These are phyloP conservation scores for Cettia cetti DNA, from an alignment of 2,113 vertebrate species.

Conservation along the genomic window DNA sequence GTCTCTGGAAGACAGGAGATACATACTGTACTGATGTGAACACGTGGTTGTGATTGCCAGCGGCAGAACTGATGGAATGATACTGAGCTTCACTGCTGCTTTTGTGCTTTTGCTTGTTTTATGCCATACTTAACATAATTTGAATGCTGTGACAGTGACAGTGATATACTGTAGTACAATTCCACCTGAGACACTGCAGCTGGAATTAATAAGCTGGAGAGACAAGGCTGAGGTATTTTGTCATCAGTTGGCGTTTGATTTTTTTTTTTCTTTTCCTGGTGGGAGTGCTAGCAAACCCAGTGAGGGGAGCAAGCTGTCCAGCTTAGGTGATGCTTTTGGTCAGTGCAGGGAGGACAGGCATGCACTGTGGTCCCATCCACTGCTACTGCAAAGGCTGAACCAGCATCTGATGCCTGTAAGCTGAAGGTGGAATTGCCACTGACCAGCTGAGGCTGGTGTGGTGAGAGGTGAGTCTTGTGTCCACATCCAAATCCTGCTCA, in stretches of 20 bases:
- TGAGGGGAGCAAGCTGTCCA: neutral
- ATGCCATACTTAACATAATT: neutral
- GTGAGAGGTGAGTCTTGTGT: neutral
- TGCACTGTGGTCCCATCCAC: neutral
- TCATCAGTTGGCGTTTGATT: neutral
- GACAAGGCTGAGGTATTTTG: neutral
- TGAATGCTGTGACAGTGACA: slow-evolving; percentile 25
- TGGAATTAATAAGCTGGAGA: slow-evolving; percentile 20
- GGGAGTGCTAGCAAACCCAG: neutral
- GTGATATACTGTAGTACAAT: neutral
- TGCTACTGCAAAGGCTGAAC: neutral
- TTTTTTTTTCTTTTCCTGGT: neutral
- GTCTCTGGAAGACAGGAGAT: neutral
- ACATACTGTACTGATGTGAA: neutral
- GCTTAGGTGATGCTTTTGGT: neutral
- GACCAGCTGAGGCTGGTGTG: neutral
- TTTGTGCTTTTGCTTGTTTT: slow-evolving; percentile 42
- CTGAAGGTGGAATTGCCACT: neutral
- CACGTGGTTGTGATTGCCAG: neutral
- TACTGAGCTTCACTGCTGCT: neutral
- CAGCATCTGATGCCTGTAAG: neutral
- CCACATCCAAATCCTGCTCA: neutral
- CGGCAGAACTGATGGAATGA: neutral
- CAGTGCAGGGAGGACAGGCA: neutral
- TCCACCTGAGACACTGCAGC: slow-evolving; percentile 25